Base-by-base conservation (phyloP, 2,113 vertebrate genomes). In the Cathartes aura region DNA sequence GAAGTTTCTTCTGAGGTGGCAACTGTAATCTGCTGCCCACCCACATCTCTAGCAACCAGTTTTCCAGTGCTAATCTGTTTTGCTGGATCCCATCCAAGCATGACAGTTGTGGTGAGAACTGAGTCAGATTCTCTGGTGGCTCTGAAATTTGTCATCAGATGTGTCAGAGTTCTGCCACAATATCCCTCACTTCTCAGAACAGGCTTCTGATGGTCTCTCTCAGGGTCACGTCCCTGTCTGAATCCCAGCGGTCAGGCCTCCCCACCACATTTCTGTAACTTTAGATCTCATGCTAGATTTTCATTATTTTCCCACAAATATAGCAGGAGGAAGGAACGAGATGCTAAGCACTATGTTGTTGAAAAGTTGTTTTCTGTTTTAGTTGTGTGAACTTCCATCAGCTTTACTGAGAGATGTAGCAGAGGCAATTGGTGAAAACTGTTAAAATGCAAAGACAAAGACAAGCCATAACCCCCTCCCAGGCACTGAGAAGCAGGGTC, bases 81-180 rank as follows among this genome's bases (percentile, higher is more conserved):
- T 63, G 19, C 80, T 93, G 92, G 56, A 56, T 79, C 56, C 34
- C 24, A 38, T 68, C 64, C 62, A 92, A 86, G 26, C 36, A 9
- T 0, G 22, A 87, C 87, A 93, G 86, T 74, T 95, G 91, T 92
- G 94, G 72, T 82, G 50, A 90, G 94, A 95, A 87, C 86, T 97
- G 97, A 97, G 76, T 97, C 94, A 97, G 89, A 92, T 48, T 92
- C 76, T 95, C 83, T 89, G 72, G 36, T 93, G 75, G 58, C 45
- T 84, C 80, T 22, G 60, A 91, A 95, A 82, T 82, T 87, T 89
- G 92, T 89, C 89, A 96, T 95, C 80, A 56, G 15, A 93, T 96
- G 66, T 96, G 83, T 93, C 92, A 95, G 80, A 87, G 27, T 43
- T 67, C 36, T 80, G 75, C 48, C 92, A 75, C 80, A 84, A 36